Evolutionary conservation across 2,888 invertebrate genomes (phyloP).

Genomic region (Agriopis marginaria): DNA sequence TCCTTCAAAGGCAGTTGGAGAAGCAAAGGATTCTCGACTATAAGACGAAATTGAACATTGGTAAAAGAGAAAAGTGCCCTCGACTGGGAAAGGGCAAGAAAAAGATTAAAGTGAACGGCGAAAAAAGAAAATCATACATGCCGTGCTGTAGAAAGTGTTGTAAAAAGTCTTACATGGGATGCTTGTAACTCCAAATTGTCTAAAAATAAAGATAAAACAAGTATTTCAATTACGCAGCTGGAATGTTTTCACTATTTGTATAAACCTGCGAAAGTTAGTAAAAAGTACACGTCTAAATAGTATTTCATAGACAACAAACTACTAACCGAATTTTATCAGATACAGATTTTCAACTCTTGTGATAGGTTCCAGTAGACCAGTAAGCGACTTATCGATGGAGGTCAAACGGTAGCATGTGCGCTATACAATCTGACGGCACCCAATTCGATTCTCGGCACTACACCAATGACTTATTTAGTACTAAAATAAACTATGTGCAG

Average conservation of each 20-base stretch:
- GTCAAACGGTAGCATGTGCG: no score
- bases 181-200: conserved; percentile 49
- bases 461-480: no score
- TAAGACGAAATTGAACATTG: conserved; percentile 26
- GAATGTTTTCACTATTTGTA: no score
- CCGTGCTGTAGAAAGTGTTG: conserved; percentile 74
- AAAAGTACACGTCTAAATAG: no score
- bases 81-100: conserved; percentile 33
- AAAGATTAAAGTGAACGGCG: conserved; percentile 12
- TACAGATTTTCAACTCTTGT: no score
- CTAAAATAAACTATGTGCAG: no score
- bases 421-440: no score
- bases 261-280: no score
- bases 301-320: not conserved
- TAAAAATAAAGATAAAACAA: not conserved
- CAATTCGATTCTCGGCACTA: no score
- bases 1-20: conserved; percentile 50
- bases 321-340: not conserved
- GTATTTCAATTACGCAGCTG: not conserved
- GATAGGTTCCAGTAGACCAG: no score
- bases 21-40: conserved; percentile 49
- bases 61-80: conserved; percentile 48
- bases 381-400: no score
- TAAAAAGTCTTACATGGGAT: conserved; percentile 68
- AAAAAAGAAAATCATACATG: conserved; percentile 28